Evolutionary conservation across 2,797 vertebrate genomes (phyloP).

Genomic region (Protonibea diacanthus): DNA sequence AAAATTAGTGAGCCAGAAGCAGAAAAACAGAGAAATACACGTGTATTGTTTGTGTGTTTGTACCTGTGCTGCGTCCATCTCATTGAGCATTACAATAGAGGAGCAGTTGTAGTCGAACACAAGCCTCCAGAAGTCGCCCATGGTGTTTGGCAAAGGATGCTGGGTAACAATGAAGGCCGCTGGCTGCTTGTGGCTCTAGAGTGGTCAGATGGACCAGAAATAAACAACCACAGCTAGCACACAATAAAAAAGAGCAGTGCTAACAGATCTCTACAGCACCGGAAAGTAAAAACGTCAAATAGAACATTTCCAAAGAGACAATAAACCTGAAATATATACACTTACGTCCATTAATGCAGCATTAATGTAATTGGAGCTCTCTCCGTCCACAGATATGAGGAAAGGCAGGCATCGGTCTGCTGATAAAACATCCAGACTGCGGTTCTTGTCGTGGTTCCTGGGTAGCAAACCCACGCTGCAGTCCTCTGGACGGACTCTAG

Average conservation of each 20-base stretch:
- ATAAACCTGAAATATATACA: neutral
- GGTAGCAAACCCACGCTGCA: slow-evolving; percentile 97
- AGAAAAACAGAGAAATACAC: neutral
- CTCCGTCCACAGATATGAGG: slow-evolving; percentile 97
- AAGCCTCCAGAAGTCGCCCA: slow-evolving; percentile 97
- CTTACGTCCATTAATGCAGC: slow-evolving; percentile 98
- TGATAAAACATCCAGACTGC: slow-evolving; percentile 95
- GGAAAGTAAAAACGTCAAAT: neutral
- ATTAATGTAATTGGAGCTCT: slow-evolving; percentile 98
- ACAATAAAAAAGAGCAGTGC: neutral
- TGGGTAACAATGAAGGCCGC: slow-evolving; percentile 98
- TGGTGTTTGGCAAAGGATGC: slow-evolving; percentile 97
- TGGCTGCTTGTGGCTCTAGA: slow-evolving; percentile 97
- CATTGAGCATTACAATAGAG: slow-evolving; percentile 97
- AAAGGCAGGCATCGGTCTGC: slow-evolving; percentile 97
- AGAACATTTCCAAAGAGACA: neutral
- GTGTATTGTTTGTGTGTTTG: neutral
- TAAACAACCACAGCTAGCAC: neutral
- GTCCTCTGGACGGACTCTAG: slow-evolving; percentile 94
- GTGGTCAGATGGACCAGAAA: neutral
- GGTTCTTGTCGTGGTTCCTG: slow-evolving; percentile 97
- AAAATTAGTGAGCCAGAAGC: neutral
- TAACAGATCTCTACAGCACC: neutral
- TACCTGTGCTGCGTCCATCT: slow-evolving; percentile 97
- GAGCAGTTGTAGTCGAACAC: slow-evolving; percentile 99